phyloP scores from a whole-genome alignment of 2,113 vertebrate genomes.

The Muntiacus muntjak region DNA sequence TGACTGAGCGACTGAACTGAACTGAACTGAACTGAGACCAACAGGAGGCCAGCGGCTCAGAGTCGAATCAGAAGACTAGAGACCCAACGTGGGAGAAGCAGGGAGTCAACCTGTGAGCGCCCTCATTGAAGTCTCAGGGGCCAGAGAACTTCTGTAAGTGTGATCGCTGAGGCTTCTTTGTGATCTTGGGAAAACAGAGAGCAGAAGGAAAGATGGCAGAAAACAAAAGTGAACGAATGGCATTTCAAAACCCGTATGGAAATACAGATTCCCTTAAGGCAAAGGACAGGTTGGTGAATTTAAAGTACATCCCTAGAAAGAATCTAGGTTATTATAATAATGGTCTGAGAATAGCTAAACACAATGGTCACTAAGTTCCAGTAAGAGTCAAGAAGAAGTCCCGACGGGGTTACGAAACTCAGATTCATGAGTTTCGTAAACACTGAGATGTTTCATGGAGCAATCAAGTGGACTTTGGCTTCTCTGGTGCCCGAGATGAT shows the following conservation, averaged over 20 bases:
- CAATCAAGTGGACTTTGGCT: neutral
- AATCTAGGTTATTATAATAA: neutral
- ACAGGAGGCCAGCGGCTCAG: neutral
- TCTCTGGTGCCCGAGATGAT: accelerated
- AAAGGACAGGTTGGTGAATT: neutral
- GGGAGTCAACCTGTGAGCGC: accelerated
- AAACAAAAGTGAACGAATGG: no score
- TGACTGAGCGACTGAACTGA: no score
- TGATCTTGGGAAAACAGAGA: neutral
- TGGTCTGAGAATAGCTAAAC: neutral
- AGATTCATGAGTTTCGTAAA: accelerated
- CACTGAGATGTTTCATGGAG: neutral
- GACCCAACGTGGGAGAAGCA: neutral
- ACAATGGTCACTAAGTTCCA: neutral
- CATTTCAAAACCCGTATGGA: neutral
- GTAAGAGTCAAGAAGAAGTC: neutral
- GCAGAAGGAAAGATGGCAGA: neutral
- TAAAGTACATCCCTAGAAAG: neutral
- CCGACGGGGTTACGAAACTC: neutral
- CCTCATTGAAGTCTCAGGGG: no score
- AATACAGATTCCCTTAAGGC: neutral
- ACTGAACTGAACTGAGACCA: neutral
- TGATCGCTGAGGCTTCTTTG: neutral
- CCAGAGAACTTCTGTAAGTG: neutral
- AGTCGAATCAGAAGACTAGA: neutral